Conservation (phyloP, 2,113 vertebrate genomes). For the Trichomycterus rosablanca region DNA sequence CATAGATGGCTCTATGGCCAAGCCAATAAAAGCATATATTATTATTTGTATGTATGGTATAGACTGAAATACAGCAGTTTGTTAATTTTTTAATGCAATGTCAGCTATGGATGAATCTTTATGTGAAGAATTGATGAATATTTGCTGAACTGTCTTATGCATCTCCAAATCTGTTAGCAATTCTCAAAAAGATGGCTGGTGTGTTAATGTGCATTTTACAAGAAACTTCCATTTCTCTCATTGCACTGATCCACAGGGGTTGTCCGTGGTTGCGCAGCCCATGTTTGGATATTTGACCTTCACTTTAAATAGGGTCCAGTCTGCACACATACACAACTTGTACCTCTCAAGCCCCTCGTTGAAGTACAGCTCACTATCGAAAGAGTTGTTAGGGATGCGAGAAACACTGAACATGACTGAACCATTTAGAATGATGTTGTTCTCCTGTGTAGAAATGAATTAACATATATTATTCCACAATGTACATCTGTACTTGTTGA, state of each 20-base stretch:
- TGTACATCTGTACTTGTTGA: no score
- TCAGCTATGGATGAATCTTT: no score
- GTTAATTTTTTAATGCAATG: no score
- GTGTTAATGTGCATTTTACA: slow-evolving; percentile 4
- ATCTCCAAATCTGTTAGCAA: no score
- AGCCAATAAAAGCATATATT: no score
- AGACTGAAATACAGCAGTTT: no score
- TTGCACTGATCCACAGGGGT: slow-evolving; percentile 76
- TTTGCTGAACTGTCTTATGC: no score
- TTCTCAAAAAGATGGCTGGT: not conserved
- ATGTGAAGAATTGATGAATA: no score
- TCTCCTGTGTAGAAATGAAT: slow-evolving; percentile 69
- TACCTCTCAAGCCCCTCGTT: slow-evolving; percentile 80
- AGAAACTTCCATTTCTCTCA: slow-evolving; percentile 46
- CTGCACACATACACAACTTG: slow-evolving; percentile 95
- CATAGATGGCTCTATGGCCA: no score
- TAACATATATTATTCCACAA: not conserved
- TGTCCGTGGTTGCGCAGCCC: slow-evolving; percentile 88
- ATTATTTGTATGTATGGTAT: no score
- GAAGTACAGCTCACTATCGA: slow-evolving; percentile 66
- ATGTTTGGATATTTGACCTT: slow-evolving; percentile 85
- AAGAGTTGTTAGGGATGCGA: slow-evolving; percentile 79
- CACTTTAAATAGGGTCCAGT: slow-evolving; percentile 89
- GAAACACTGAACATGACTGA: slow-evolving; percentile 84
- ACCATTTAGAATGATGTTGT: slow-evolving; percentile 91